Evolutionary conservation across 2,113 vertebrate species (phyloP).

Genomic region (Smithornis capensis): DNA sequence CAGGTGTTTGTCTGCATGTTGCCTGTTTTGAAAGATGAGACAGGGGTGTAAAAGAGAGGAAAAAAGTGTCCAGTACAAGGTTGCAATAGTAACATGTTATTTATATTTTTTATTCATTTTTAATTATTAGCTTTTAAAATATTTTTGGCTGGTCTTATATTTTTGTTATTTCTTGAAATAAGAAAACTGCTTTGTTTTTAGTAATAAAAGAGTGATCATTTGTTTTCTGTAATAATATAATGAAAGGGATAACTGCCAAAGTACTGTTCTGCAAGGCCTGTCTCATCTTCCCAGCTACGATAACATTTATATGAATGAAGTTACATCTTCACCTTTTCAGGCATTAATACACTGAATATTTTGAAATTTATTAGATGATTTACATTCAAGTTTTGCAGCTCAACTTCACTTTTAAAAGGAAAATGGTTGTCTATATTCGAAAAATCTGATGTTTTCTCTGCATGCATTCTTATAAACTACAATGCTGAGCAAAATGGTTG

Average conservation of each 20-base stretch:
- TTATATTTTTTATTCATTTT: neutral
- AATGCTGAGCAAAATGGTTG: neutral
- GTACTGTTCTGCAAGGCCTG: neutral
- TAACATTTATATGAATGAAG: neutral
- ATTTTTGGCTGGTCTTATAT: neutral
- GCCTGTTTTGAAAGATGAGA: neutral
- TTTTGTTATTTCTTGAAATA: neutral
- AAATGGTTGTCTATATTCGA: neutral
- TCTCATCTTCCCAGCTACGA: neutral
- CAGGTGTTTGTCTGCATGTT: neutral
- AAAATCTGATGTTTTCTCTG: neutral
- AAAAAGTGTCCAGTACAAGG: neutral
- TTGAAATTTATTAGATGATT: neutral
- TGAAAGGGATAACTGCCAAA: neutral
- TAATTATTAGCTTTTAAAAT: neutral
- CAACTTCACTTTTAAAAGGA: neutral
- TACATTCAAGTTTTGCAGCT: neutral
- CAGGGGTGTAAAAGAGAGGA: neutral
- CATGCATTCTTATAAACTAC: neutral
- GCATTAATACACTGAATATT: neutral
- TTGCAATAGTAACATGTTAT: neutral
- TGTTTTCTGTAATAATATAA: neutral
- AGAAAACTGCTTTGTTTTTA: neutral
- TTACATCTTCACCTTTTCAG: neutral
- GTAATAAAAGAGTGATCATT: neutral